Conservation (phyloP, 1,140 invertebrate species). For the Leptinotarsa defecta region DNA sequence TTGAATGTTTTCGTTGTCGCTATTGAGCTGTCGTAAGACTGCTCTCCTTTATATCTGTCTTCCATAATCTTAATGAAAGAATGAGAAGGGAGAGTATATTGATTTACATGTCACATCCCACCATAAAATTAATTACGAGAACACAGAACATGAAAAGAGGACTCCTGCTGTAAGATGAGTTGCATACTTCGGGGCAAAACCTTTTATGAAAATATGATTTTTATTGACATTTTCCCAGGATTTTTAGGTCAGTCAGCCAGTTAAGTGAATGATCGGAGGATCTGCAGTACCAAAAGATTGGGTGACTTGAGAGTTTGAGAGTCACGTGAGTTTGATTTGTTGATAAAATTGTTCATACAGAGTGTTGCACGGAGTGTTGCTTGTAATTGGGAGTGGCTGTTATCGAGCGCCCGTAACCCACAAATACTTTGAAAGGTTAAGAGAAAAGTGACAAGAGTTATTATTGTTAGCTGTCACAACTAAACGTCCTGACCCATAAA, state of each 20-base stretch:
- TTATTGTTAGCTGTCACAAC: too few relatives aligned
- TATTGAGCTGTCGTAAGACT: too few relatives aligned
- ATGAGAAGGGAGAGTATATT: too few relatives aligned
- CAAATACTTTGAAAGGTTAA: neutral
- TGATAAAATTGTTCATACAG: constrained; percentile 26
- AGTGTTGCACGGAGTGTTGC: constrained; percentile 12
- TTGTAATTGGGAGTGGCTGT: constrained; percentile 27
- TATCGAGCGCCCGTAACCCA: constrained; percentile 2
- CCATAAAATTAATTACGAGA: too few relatives aligned
- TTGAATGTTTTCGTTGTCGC: too few relatives aligned
- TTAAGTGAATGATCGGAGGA: neutral
- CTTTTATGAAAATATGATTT: too few relatives aligned
- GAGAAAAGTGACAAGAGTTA: neutral
- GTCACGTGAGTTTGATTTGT: constrained; percentile 24
- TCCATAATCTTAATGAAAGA: too few relatives aligned
- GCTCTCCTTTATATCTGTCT: too few relatives aligned
- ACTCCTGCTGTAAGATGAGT: too few relatives aligned
- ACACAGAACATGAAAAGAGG: too few relatives aligned
- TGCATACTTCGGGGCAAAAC: too few relatives aligned
- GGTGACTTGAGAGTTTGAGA: constrained; percentile 12
- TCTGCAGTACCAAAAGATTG: neutral
- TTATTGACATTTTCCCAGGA: constrained; percentile 2
- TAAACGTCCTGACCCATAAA: neutral
- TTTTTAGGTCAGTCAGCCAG: neutral
- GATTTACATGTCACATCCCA: too few relatives aligned